Evolutionary conservation across 1,140 invertebrate genomes (phyloP), one percentile per base, ranked within the genome.

Genomic region (Phthorimaea operculella): DNA sequence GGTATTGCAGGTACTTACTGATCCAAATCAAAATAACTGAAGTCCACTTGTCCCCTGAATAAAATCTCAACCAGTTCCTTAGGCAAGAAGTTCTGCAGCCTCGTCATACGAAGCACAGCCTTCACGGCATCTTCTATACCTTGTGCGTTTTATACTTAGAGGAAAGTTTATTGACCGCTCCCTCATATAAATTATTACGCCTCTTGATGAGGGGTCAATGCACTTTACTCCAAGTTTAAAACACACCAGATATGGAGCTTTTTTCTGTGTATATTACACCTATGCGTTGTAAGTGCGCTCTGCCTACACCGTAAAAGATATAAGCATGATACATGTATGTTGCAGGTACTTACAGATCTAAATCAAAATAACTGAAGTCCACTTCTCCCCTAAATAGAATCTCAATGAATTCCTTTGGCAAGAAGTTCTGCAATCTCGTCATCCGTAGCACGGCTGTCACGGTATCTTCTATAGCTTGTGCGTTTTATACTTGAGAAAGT

Each of bases 1-100:
- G 21, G 21, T 28, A 28, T 28, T 28, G 2, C 21, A 28, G 21
- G 6, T 45, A 76, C 83, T 76, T 68, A 86, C 83, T 80, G 63
- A 54, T 68, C 69, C 17, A 83, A 58, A 51, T 77, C 65, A 33
- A 84, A 63, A 51, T 85, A 86, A 45, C 71, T 83, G 36, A 84
- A 83, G 33, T 82, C 73, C 1, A 45, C 54, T 10, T 71, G 63
- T n/a, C 66, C 70, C 10, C 53, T 16, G n/a, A 80, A 57, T 17
- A n/a, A n/a, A n/a, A n/a, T n/a, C 4, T 53, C 51, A 4, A 59
- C 60, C 3, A 89, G 47, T 53, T 88, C 88, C 6, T 68, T 57
- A 0, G 88, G 88, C 5, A 88, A 59, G 58, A 87, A 87, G 59
- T 83, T 87, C 14, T 85, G 67, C 0, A 86, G 47, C 0, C 71